A percentile compares a stretch with the other conserved stretches of the same genome.
These are phyloP conservation scores for Troglohyphantes excavatus DNA, from an alignment of 2,888 invertebrate species.

Conservation along the genomic window DNA sequence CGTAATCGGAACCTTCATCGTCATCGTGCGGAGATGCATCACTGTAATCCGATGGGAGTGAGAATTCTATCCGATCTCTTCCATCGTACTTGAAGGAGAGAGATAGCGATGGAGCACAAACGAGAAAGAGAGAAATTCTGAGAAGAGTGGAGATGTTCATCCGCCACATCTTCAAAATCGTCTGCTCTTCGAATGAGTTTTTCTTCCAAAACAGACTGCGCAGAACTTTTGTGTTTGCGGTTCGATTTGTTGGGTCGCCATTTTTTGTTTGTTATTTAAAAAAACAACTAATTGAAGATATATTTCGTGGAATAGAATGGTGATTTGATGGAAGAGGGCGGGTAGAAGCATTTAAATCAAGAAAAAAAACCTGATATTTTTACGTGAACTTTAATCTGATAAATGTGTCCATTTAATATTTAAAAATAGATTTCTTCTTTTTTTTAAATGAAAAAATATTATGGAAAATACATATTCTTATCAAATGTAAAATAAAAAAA, in stretches of 20 bases:
- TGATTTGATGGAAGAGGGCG: no score
- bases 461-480: no score
- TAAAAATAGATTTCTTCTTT: no score
- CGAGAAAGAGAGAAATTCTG: conserved; percentile 1
- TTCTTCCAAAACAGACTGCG: conserved; percentile 40
- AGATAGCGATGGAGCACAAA: neutral
- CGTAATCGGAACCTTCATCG: conserved; percentile 62
- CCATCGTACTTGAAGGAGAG: neutral
- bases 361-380: no score
- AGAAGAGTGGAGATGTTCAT: conserved; percentile 26
- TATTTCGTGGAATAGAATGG: no score
- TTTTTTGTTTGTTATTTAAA: no score
- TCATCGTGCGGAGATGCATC: conserved; percentile 33
- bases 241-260: neutral
- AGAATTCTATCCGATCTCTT: conserved; percentile 20
- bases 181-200: conserved; percentile 40
- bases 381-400: no score
- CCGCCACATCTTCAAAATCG: conserved; percentile 61
- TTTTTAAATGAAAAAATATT: no score
- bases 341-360: no score
- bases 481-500: no score
- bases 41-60: neutral
- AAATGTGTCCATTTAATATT: no score
- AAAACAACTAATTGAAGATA: no score
- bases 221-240: neutral